Evolutionary conservation across 2,888 invertebrate species (phyloP), one percentile per base, ranked within the genome.

Genomic region (Liopterus haemorrhoidalis): DNA sequence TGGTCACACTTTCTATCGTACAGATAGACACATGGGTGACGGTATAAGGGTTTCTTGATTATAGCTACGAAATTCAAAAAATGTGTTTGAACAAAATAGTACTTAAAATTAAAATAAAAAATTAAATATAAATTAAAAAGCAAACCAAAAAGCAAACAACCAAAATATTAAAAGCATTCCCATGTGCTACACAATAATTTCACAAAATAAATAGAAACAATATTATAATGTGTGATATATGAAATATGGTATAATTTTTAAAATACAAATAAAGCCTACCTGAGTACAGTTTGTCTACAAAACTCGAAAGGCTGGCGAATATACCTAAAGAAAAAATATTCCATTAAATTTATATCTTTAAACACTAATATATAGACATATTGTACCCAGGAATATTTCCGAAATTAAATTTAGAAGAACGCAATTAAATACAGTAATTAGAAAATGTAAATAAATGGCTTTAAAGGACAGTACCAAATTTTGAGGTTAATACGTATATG

Each of bases 251-350:
- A 38, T 40, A 15, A 8, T 16, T 31, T 16, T 16, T 35, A 27
- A 40, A 32, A 28, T 30, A 44, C 45, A 41, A 49, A 46, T 40
- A 42, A 24, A 35, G 14, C 69, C 66, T 72, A 73, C 73, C 73
- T 72, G 70, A 68, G 68, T 70, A 71, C 67, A 72, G 57, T 66
- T 68, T 68, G 59, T 69, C 66, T 64, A 70, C 58, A 61, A 66
- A 58, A 56, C 66, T 59, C 51, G 62, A 64, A 60, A 70, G 59
- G 53, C 58, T 59, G 56, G 63, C 57, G 59, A 67, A 64, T 57
- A 57, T 59, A 67, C 70, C 71, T 71, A 62, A 61, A 64, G 54
- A 60, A 58, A 61, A 59, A 58, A 57, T 62, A 55, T 48, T 49
- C n/a, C n/a, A n/a, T n/a, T n/a, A n/a, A n/a, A n/a, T n/a, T n/a